Base-by-base conservation (phyloP, 2,888 invertebrate species). In the Strigamia crassipes region DNA sequence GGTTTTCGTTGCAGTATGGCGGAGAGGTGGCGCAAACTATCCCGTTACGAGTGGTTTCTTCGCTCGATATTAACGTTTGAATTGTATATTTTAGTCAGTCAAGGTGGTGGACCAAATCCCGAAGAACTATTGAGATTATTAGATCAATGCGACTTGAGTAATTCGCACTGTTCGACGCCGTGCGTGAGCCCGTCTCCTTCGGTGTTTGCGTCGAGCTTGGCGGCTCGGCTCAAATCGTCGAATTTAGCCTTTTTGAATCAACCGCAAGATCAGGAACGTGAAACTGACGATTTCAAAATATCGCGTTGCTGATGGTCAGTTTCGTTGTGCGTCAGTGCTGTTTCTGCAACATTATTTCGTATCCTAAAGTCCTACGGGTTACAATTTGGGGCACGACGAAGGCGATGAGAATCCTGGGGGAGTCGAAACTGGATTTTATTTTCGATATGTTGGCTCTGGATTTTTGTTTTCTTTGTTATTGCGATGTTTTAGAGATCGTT, bases 61-160 rank as follows among this genome's bases (percentile, higher is more conserved):
- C 10, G 38, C 10, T 38, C 10, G 38, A 6, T 38, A 38, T 9
- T 38, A 38, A 38, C 10, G 38, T 38, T 38, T 38, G 8, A 38
- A 23, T 38, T 51, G 3, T 82, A 38, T 56, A 81, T 78, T 86
- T 79, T 87, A 89, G 92, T 90, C 66, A 89, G 89, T 84, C 90
- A 90, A 86, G 93, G 93, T 84, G 96, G 96, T 84, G 97, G 98
- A n/a, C 98, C 98, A 41, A 93, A 93, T 0, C 93, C 97, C 1
- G 93, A 94, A 87, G 98, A 99, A 89, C 90, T 99, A 83, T 92
- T 99, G 85, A 92, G 94, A 38, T 90, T 98, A 84, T 90, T 99
- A 84, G 96, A 98, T 85, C 96, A 96, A 85, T 97, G 97, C 89
- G 98, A 98, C 88, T 91, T 98, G 84, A 94, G 94, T 86, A 93